phyloP scores from a whole-genome alignment of 2,888 invertebrate species.

The Lordiphosa fenestrarum region DNA sequence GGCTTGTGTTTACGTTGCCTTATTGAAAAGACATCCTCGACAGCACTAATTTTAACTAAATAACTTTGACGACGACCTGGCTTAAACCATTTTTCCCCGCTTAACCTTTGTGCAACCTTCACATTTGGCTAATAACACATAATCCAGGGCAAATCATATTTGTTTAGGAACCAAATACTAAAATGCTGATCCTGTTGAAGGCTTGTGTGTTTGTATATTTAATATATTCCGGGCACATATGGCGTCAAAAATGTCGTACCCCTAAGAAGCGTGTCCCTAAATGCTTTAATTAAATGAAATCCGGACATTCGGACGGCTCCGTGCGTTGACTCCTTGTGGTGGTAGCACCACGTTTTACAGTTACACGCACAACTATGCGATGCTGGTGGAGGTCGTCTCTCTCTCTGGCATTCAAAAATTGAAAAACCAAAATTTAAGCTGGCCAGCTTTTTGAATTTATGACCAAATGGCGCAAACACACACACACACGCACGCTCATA shows the following conservation, averaged over 20 bases:
- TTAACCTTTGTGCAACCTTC: constrained; percentile 72
- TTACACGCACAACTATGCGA: constrained; percentile 70
- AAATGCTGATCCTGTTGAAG: constrained; percentile 51
- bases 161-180: constrained; percentile 41
- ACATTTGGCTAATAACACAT: constrained; percentile 44
- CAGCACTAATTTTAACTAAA: constrained; percentile 71
- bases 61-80: constrained; percentile 70
- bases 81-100: constrained; percentile 32
- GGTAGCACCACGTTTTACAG: constrained; percentile 59
- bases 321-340: constrained; percentile 56
- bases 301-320: constrained; percentile 26
- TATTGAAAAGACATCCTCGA: constrained; percentile 67
- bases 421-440: constrained; percentile 73
- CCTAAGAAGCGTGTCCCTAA: constrained; percentile 41
- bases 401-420: constrained; percentile 66
- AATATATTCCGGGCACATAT: constrained; percentile 73
- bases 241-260: constrained; percentile 60
- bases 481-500: constrained; percentile 8
- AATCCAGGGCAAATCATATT: constrained; percentile 46
- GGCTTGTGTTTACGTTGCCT: constrained; percentile 61
- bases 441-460: constrained; percentile 72
- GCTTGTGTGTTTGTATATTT: constrained; percentile 56
- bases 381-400: constrained; percentile 12
- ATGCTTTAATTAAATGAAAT: constrained; percentile 72
- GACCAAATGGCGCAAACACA: constrained; percentile 58